phyloP scores from a whole-genome alignment of 2,888 invertebrate species.

The Agelastica alni region DNA sequence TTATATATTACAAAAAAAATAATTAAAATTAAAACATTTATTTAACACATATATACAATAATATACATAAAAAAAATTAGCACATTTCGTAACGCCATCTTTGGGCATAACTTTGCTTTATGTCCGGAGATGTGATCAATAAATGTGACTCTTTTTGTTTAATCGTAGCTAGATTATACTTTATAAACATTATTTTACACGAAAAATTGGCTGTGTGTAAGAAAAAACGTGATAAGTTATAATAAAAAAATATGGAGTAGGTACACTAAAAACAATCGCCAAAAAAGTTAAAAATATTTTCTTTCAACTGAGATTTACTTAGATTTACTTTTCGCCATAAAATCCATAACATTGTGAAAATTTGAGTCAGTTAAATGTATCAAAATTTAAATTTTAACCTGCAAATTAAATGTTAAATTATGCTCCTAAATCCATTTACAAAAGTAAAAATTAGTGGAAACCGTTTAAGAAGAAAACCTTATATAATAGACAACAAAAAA shows the following conservation, averaged over 20 bases:
- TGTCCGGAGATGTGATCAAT: constrained; percentile 14
- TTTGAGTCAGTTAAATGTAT: no score
- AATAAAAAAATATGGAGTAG: constrained; percentile 29
- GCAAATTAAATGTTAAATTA: no score
- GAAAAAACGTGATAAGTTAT: constrained; percentile 36
- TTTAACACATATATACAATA: constrained; percentile 49
- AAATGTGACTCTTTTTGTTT: constrained; percentile 40
- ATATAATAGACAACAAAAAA: no score
- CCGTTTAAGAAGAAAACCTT: no score
- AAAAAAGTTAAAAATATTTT: constrained; percentile 35
- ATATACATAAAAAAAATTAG: constrained; percentile 43
- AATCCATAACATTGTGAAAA: no score
- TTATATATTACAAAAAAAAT: constrained; percentile 42
- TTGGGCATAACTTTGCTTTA: not conserved
- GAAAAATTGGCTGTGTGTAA: constrained; percentile 40
- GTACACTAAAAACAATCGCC: constrained; percentile 40
- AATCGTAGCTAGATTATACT: constrained; percentile 38
- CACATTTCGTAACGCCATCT: constrained; percentile 28
- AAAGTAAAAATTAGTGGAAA: no score
- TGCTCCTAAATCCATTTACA: no score
- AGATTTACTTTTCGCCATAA: no score
- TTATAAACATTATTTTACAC: constrained; percentile 45
- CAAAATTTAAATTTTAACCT: no score
- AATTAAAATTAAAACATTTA: constrained; percentile 43
- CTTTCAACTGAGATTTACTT: no score